Base-by-base conservation (phyloP, 2,113 vertebrate genomes). In the Eleginops maclovinus region DNA sequence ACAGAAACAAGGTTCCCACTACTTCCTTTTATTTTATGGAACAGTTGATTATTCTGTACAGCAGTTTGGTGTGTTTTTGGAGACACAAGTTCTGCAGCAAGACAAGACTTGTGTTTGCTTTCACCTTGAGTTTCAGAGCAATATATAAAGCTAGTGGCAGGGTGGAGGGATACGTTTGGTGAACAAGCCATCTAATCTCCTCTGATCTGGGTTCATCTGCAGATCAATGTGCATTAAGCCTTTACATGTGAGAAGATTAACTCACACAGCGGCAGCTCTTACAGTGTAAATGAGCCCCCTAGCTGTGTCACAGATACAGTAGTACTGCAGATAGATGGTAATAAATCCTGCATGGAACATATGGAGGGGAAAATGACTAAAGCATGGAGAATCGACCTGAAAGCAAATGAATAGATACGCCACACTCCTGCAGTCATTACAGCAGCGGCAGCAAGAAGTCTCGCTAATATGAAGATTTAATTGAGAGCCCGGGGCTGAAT, bases 211-310 rank as follows among this genome's bases (percentile, higher is more conserved):
- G 72, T 83, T 87, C 85, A 84, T 82, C 75, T 71, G 59, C 67
- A 82, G 78, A 91, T 89, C 87, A 87, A 72, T 82, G 83, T 53
- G 81, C 75, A 87, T 86, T 89, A 75, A 77, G 72, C 61, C 69
- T 79, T 86, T 72, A 84, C 85, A 82, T 84, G 58, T 77, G 44
- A 12, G 59, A 65, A 82, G 87, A 89, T 87, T 82, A 87, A 72
- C 75, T 67, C 65, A 74, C 64, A 65, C 43, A 62, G 69, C 36
- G 3, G 19, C 21, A 56, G 72, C 51, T 67, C 74, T 83, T 53
- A 77, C 51, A 67, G 65, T 82, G 75, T 21, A 78, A 75, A 82
- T 46, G 56, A 77, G 72, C 75, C 75, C 49, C 41, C n/a, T 1
- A 0, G 60, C 47, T 41, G 69, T 17, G 13, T 73, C 62, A 59